Percentiles rank a stretch among this genome's conserved stretches.
phyloP scores from a whole-genome alignment of 2,888 invertebrate species.

The Beris chalybata region DNA sequence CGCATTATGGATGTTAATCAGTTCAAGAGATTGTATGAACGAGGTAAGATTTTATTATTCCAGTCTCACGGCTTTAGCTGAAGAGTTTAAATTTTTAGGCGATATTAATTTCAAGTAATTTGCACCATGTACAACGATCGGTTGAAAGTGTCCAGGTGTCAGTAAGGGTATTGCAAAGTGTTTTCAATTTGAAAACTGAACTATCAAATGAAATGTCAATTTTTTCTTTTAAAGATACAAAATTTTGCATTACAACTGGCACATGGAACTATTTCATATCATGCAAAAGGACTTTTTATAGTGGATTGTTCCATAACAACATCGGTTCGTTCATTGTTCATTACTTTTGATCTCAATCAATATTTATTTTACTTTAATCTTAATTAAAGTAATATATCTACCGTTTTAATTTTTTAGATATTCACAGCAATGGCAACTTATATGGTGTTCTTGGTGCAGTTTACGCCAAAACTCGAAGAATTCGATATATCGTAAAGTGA shows the following conservation, averaged over 20 bases:
- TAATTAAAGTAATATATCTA: not conserved
- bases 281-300: slow-evolving; percentile 15
- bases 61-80: too few species aligned
- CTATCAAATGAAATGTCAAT: not conserved
- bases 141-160: not conserved
- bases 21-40: slow-evolving; percentile 4
- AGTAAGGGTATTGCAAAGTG: not conserved
- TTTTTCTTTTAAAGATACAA: slow-evolving; percentile 7
- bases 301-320: slow-evolving; percentile 1
- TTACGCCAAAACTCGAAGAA: not conserved
- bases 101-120: not conserved
- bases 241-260: slow-evolving; percentile 9
- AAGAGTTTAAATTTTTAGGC: slow-evolving; percentile 1
- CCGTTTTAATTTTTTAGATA: slow-evolving; percentile 10
- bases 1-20: not conserved
- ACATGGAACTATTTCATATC: not conserved
- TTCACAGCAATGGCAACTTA: not conserved
- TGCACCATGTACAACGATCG: not conserved
- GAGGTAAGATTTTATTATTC: slow-evolving; percentile 8
- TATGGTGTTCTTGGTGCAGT: slow-evolving; percentile 14
- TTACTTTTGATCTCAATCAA: too few species aligned
- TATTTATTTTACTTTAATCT: too few species aligned
- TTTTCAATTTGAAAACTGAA: not conserved
- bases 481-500: not conserved
- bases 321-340: slow-evolving; percentile 11